Percentiles rank a stretch among this genome's conserved stretches.
Evolutionary conservation across 2,888 invertebrate species (phyloP).

Genomic region (Meganola albula): DNA sequence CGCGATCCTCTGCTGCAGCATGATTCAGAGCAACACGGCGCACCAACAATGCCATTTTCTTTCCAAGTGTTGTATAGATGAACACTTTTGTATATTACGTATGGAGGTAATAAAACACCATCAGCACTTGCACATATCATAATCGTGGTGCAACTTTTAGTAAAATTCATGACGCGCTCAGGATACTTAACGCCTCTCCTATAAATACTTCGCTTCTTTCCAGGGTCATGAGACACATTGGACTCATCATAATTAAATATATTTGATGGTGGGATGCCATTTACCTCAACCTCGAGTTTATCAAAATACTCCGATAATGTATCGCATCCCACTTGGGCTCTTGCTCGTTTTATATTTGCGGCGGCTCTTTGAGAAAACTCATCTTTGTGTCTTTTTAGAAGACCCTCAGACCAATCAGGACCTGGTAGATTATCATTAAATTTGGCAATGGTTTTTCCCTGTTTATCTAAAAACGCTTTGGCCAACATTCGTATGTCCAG

Average conservation of each 20-base stretch:
- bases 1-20: neutral
- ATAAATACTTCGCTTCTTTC: constrained; percentile 1
- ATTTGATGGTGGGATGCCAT: constrained; percentile 4
- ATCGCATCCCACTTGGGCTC: neutral
- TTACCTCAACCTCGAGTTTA: constrained; percentile 1
- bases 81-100: constrained; percentile 44
- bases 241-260: constrained; percentile 10
- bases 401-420: constrained; percentile 17
- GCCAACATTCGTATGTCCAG: constrained; percentile 19
- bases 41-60: neutral
- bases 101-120: constrained; percentile 40
- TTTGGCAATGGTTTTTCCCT: constrained; percentile 9
- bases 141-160: constrained; percentile 35
- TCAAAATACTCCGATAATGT: constrained; percentile 2
- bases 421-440: constrained; percentile 21
- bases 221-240: constrained; percentile 6
- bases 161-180: constrained; percentile 35
- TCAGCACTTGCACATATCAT: constrained; percentile 45
- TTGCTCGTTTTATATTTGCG: neutral
- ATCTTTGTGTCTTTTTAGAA: constrained; percentile 21
- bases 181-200: constrained; percentile 12
- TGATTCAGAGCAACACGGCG: neutral
- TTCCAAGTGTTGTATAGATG: neutral
- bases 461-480: constrained; percentile 16
- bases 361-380: constrained; percentile 11